Evolutionary conservation across 2,113 vertebrate genomes (phyloP).

Genomic region (Corythornis madagascariensis): DNA sequence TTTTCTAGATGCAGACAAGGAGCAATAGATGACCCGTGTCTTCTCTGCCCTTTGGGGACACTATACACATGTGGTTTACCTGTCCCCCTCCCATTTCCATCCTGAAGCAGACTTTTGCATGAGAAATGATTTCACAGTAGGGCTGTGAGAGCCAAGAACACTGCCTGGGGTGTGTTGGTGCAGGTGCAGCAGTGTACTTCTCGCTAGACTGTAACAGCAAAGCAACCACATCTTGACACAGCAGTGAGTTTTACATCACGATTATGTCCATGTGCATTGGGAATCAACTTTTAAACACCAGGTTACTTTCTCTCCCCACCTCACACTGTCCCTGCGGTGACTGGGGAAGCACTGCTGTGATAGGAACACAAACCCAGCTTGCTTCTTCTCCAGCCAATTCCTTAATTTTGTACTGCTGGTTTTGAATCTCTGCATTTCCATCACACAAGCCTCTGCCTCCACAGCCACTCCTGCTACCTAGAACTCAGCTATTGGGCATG

Average conservation of each 20-base stretch:
- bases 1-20: neutral
- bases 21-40: neutral
- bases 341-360: neutral
- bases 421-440: neutral
- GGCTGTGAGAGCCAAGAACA: neutral
- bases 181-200: neutral
- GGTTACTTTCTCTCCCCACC: neutral
- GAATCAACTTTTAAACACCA: slow-evolving; percentile 7
- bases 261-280: neutral
- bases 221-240: neutral
- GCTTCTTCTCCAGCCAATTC: neutral
- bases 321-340: neutral
- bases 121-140: neutral
- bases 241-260: neutral
- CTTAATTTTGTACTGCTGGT: neutral
- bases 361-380: neutral
- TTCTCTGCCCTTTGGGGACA: neutral
- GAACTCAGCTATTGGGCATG: neutral
- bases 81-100: neutral
- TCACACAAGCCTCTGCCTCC: rapidly evolving
- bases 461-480: neutral
- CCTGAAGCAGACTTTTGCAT: neutral
- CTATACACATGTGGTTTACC: neutral
- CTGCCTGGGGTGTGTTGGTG: rapidly evolving
- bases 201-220: neutral